These are phyloP conservation scores for Alloscopus bannaensis DNA, from an alignment of 2,888 invertebrate species.

Conservation along the genomic window DNA sequence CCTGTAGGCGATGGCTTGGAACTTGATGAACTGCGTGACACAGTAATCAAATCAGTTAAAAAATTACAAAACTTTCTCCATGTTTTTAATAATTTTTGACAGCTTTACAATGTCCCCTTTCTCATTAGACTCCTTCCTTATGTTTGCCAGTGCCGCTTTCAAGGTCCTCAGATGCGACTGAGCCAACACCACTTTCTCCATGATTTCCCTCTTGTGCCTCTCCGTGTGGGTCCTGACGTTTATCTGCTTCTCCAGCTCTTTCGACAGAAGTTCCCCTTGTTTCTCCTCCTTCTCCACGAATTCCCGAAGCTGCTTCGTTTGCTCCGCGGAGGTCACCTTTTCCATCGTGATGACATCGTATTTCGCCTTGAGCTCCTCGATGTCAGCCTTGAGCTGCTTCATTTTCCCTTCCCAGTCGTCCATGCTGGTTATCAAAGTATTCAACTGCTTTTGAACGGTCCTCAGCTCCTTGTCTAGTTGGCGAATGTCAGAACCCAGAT, in stretches of 20 bases:
- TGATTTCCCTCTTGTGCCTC: conserved; percentile 22
- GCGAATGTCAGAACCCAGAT: conserved; percentile 1
- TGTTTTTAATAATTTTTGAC: too few species aligned
- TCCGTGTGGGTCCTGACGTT: conserved; percentile 31
- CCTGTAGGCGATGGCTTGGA: conserved; percentile 24
- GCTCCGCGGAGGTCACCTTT: conserved; percentile 78
- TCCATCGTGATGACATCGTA: conserved; percentile 30
- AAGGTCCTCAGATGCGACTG: conserved; percentile 30
- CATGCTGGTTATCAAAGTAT: conserved; percentile 76
- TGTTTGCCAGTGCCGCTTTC: background rate
- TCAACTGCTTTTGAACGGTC: conserved; percentile 76
- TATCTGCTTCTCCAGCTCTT: conserved; percentile 76
- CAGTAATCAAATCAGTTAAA: background rate
- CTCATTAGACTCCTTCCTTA: conserved; percentile 17
- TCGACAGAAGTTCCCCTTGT: conserved; percentile 82
- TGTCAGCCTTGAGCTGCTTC: conserved; percentile 74
- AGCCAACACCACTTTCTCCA: conserved; percentile 2
- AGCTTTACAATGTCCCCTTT: conserved; percentile 24
- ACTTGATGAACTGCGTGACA: conserved; percentile 17
- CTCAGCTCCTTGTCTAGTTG: conserved; percentile 29
- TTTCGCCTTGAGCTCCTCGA: conserved; percentile 72
- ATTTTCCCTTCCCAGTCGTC: conserved; percentile 74
- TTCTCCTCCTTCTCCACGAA: conserved; percentile 81
- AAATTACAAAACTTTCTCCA: conserved; percentile 1
- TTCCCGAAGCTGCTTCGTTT: conserved; percentile 80